Evolutionary conservation across 2,113 vertebrate genomes (phyloP), one percentile per base, ranked within the genome.

Genomic region (Carassius carassius): DNA sequence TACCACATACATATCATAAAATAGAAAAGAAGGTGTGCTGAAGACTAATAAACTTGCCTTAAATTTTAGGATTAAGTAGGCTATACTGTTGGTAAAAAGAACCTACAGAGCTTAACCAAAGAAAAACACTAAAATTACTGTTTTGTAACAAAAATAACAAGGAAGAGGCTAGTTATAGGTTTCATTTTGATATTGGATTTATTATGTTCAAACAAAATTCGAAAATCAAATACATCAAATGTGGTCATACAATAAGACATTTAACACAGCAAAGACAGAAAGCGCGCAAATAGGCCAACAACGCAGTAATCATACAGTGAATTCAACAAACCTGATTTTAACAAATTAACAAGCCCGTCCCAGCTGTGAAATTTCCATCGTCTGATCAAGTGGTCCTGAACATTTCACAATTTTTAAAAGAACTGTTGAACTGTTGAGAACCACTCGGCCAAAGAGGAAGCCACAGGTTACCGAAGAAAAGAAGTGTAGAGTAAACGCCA

Each of bases 341-440:
- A 49, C 58, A 63, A 62, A 44, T 29, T 56, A 78, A 44, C 62
- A 78, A 12, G 23, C 74, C n/a, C 62, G 76, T 19, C 4, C 9
- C 17, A 69, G 5, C 8, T 80, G 16, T n/a, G 83, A 81, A 73
- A 76, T 69, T 80, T 72, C 87, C 83, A 56, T 92, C 82, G 89
- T 90, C 93, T 93, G 94, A 88, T 92, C 95, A 94, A 96, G 95
- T 96, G 95, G 95, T 96, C 95, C 95, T 96, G 96, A 96, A 96
- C 95, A 96, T 96, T 96, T 96, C 95, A 96, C 95, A 96, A 96
- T 96, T 95, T 94, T 90, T 92, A 91, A 94, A 96, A 94, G 95
- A 95, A 96, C 95, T 96, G 95, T 96, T 96, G 95, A 96, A 96
- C 95, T 96, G 95, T 94, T 94, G 91, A 96, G 95, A 96, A 96